phyloP scores from a whole-genome alignment of 92 coral and sea anemone genomes.

The Porites cylindrica region DNA sequence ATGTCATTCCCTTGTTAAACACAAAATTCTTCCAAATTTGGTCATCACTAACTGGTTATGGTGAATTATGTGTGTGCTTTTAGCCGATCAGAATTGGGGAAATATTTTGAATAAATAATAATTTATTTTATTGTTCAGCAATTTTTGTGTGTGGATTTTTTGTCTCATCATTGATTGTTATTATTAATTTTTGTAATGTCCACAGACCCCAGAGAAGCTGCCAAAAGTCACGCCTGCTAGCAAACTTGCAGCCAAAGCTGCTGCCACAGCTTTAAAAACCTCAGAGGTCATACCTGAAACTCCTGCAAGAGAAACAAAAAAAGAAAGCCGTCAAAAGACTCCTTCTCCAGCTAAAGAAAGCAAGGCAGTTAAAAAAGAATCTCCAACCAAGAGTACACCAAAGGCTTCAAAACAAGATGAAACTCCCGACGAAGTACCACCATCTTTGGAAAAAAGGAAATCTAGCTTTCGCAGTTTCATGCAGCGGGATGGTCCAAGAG shows the following conservation, averaged over 20 bases:
- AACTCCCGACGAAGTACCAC: conserved; percentile 61
- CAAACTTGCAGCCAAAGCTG: conserved; percentile 62
- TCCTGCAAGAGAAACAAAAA: conserved; percentile 32
- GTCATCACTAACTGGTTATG: too few relatives aligned
- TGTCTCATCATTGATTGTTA: neutral
- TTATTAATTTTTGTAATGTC: neutral
- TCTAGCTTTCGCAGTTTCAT: conserved; percentile 86
- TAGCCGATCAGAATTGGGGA: too few relatives aligned
- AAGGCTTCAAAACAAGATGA: conserved; percentile 42
- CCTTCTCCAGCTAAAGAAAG: conserved; percentile 45
- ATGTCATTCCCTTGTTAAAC: too few relatives aligned
- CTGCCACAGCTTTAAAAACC: conserved; percentile 52
- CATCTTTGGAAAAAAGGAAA: conserved; percentile 88
- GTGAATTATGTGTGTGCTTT: too few relatives aligned
- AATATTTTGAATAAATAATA: too few relatives aligned
- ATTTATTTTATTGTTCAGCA: too few relatives aligned
- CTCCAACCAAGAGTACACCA: conserved; percentile 55
- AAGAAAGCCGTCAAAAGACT: conserved; percentile 45
- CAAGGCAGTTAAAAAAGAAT: conserved; percentile 39
- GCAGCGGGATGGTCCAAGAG: conserved; percentile 90
- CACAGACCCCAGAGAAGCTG: conserved; percentile 2
- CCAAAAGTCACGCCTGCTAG: conserved; percentile 38
- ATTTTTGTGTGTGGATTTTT: too few relatives aligned
- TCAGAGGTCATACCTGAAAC: conserved; percentile 61
- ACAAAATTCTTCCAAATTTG: too few relatives aligned